Percentiles rank a stretch among this genome's conserved stretches.
phyloP scores from a whole-genome alignment of 92 coral and sea anemone species.

The Phenganax marumi region DNA sequence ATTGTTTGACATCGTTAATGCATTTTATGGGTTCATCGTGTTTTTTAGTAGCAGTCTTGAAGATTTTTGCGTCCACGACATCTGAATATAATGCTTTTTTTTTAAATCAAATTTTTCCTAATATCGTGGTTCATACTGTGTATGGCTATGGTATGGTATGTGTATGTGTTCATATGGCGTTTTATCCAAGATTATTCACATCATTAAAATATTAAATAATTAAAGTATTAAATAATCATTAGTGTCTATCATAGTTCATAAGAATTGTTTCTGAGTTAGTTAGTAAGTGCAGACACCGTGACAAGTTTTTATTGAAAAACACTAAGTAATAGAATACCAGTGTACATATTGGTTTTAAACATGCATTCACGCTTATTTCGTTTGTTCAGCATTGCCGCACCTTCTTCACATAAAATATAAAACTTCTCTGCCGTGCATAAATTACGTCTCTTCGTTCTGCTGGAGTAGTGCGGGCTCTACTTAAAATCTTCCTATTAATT shows the following conservation, averaged over 20 bases:
- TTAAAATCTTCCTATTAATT: conserved; percentile 42
- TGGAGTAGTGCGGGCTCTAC: conserved; percentile 42
- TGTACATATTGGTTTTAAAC: too few species aligned
- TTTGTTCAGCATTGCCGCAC: neutral
- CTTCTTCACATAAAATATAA: neutral
- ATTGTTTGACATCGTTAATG: neutral
- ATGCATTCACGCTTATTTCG: neutral
- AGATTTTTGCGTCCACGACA: neutral
- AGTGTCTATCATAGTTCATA: too few species aligned
- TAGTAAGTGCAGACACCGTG: too few species aligned
- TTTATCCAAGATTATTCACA: too few species aligned
- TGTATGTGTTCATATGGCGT: too few species aligned
- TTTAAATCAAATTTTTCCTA: neutral
- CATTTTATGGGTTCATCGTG: neutral
- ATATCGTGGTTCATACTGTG: neutral
- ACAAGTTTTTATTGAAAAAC: too few species aligned
- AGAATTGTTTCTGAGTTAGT: too few species aligned
- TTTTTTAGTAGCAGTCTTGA: neutral
- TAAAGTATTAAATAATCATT: too few species aligned
- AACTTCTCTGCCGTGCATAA: conserved; percentile 39
- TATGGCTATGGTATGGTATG: too few species aligned
- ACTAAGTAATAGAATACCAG: too few species aligned
- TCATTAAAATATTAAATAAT: too few species aligned
- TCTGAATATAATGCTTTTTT: neutral
- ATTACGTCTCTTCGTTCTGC: conserved; percentile 40